Evolutionary conservation across 2,113 vertebrate species (phyloP), one percentile per base, ranked within the genome.

Genomic region (Emydura subglobosa): DNA sequence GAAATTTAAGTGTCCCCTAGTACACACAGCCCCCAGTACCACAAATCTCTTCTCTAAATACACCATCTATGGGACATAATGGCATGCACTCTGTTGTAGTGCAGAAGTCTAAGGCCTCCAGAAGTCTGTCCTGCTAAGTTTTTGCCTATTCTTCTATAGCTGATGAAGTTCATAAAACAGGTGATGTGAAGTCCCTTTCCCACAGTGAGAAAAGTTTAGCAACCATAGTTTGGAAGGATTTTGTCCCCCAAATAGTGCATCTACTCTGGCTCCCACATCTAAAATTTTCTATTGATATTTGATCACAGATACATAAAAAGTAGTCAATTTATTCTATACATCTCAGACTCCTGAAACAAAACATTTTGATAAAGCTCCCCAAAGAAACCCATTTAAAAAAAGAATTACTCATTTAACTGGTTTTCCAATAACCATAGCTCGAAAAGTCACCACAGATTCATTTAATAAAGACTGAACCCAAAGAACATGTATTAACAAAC

Each of bases 401-500:
- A 78, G 24, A 6, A 27, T 7, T 12, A 76, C 6, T 44, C 14
- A 25, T 44, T 74, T 78, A 78, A 78, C 42, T 47, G 42, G 42
- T 47, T 78, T 44, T 78, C 74, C 9, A 72, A n/a, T 72, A 22
- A 22, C 65, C 13, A 78, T 14, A 93, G 16, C 2, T 49, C 83
- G 9, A 92, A 93, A 95, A 79, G 6, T 9, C 44, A 76, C 42
- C 83, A 83, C 2, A 79, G 92, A 80, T 55, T 44, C 25, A 84
- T 54, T 82, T 91, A 78, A 31, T 17, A 87, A 83, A 3, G n/a
- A 74, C 80, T 31, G 93, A 97, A 83, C 8, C 27, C 12, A 81
- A 4, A 72, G 79, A 89, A 72, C 10, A 47, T 86, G 78, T 50
- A 81, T n/a, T 9, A 96, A 86, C 97, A 95, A 96, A 99, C 99